Base-by-base conservation (phyloP, 2,113 vertebrate genomes). In the Ochotona princeps region DNA sequence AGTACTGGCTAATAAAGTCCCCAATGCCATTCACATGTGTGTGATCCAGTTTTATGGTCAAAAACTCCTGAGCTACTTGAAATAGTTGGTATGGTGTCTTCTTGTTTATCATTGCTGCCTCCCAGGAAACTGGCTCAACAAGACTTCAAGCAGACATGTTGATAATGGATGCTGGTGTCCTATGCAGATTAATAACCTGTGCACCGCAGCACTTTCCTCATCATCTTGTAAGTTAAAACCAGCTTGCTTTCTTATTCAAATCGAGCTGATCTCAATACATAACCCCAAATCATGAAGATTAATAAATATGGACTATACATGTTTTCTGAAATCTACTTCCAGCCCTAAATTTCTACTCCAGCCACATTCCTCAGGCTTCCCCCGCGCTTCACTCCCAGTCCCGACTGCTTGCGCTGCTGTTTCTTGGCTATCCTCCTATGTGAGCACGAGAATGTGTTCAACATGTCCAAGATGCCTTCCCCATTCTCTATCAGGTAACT, bases 391-490 rank as follows among this genome's bases (percentile, higher is more conserved):
- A 6, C 7, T 14, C 23, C 28, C 28, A 60, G 11, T 25, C 32
- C 7, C 11, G 5, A 17, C 30, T 17, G 1, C 25, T 61, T 35
- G 54, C 11, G 14, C 8, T 69, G 8, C 2, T 74, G 8, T 63
- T 79, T 70, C 73, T n/a, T 65, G 26, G 23, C 44, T 47, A 0
- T 57, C 30, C 65, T 66, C 28, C 5, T 63, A 2, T 44, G 51
- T 2, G 0, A 4, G 15, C 20, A 35, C 17, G 9, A 60, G 0
- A 7, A 8, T 15, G 11, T 15, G 21, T 13, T 18, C 23, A 63
- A 32, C 14, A 10, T 12, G 10, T 38, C 66, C 60, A 32, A 5
- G 30, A 17, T 51, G 26, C 1, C 8, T 44, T 51, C 2, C 6
- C 17, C 14, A 72, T 63, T 21, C n/a, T 75, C 38, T 35, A 74